phyloP scores from a whole-genome alignment of 2,113 vertebrate genomes.

The Syngnathoides biaculeatus region DNA sequence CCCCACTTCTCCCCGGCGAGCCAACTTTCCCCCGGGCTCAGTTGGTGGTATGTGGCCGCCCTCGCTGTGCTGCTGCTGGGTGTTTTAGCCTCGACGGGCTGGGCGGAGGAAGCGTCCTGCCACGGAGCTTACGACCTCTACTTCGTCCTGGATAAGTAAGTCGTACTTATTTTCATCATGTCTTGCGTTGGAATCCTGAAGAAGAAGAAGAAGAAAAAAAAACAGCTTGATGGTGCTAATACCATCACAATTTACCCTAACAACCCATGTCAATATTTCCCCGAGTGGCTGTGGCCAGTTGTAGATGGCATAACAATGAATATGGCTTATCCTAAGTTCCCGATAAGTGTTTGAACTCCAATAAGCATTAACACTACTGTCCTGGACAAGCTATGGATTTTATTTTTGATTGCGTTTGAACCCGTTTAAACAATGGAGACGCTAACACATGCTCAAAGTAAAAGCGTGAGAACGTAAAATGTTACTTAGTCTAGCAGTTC shows the following conservation, averaged over 20 bases:
- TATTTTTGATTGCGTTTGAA: too few species aligned
- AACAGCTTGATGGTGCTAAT: not conserved
- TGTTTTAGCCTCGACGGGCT: conserved; percentile 21
- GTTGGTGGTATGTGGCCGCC: conserved; percentile 27
- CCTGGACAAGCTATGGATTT: too few species aligned
- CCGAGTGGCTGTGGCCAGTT: not conserved
- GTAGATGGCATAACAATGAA: not conserved
- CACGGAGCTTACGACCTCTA: conserved; percentile 86
- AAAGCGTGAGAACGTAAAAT: too few species aligned
- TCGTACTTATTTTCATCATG: not conserved
- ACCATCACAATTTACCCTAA: not conserved
- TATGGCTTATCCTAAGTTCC: not conserved
- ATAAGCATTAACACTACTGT: too few species aligned
- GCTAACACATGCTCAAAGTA: too few species aligned
- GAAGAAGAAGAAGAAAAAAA: not conserved
- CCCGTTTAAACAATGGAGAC: too few species aligned
- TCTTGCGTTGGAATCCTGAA: too few species aligned
- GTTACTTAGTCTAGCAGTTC: too few species aligned
- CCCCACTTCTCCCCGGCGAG: not conserved
- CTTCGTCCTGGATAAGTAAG: conserved; percentile 91
- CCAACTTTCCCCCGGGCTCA: not conserved
- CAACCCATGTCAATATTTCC: not conserved
- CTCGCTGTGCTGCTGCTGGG: conserved; percentile 29
- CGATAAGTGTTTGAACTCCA: too few species aligned
- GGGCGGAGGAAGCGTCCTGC: conserved; percentile 77